A percentile compares a stretch with the other conserved stretches of the same genome.
Evolutionary conservation across 2,113 vertebrate species (phyloP).

Genomic region (Zootoca vivipara): DNA sequence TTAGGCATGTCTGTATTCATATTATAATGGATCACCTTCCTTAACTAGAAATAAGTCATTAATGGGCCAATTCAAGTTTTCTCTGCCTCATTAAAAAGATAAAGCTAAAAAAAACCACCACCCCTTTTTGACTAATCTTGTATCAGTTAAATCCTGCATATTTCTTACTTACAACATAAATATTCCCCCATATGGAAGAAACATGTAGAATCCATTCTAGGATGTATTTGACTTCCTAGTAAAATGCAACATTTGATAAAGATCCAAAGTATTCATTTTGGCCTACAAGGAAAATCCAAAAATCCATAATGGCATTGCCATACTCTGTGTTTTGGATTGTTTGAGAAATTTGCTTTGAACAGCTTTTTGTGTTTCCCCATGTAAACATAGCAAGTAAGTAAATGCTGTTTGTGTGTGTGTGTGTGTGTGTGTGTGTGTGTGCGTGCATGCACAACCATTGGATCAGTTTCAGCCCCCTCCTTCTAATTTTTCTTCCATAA

Average conservation of each 20-base stretch:
- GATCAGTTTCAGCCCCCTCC: neutral
- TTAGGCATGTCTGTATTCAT: conserved; percentile 42
- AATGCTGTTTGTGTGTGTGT: conserved; percentile 8
- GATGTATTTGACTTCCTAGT: conserved; percentile 30
- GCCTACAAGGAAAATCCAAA: neutral
- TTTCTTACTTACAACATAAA: conserved; percentile 43
- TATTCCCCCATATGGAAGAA: conserved; percentile 47
- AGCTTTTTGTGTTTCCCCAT: conserved; percentile 20
- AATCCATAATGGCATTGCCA: neutral
- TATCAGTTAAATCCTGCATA: conserved; percentile 38
- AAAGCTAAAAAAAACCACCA: conserved; percentile 14
- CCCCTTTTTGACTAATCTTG: conserved; percentile 24
- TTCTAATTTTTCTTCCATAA: conserved; percentile 1
- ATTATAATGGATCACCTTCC: conserved; percentile 59
- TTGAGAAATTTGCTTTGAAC: conserved; percentile 34
- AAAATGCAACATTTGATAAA: conserved; percentile 38
- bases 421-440: no score
- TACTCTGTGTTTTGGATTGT: neutral
- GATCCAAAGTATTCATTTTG: neutral
- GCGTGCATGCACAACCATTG: neutral
- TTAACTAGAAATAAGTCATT: conserved; percentile 47
- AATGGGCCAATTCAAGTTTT: conserved; percentile 37
- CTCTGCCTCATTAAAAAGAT: conserved; percentile 31
- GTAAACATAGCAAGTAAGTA: conserved; percentile 28
- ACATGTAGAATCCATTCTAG: conserved; percentile 37